Percentiles rank a stretch among this genome's conserved stretches.
Conservation (phyloP, 2,113 vertebrate species). For the Theropithecus gelada region DNA sequence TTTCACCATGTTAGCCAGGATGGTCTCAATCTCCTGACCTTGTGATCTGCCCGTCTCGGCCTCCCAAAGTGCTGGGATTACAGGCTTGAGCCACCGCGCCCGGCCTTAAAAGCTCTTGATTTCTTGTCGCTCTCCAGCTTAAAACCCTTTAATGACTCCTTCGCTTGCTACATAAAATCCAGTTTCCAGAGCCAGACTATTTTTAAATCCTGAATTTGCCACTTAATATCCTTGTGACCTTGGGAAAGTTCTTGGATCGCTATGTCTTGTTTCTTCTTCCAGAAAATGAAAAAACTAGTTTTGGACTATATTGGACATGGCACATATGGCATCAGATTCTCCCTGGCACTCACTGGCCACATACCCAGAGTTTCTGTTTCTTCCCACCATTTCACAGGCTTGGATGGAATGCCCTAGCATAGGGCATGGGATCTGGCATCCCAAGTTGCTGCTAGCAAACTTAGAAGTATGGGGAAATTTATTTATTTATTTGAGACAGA, state of each 20-base stretch:
- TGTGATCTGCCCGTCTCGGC: too few species aligned
- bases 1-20: too few species aligned
- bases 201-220: not conserved
- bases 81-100: too few species aligned
- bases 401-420: not conserved
- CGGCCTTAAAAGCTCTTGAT: not conserved
- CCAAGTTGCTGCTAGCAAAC: not conserved
- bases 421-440: not conserved
- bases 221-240: not conserved
- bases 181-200: conserved; percentile 26
- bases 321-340: not conserved
- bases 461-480: not conserved
- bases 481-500: too few species aligned
- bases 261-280: not conserved
- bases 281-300: not conserved
- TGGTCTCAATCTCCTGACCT: too few species aligned
- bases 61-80: too few species aligned
- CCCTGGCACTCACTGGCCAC: not conserved
- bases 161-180: not conserved
- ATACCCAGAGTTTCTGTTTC: not conserved
- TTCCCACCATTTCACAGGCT: not conserved
- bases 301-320: not conserved
- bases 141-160: not conserved
- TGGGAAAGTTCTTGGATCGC: not conserved
- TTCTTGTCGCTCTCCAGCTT: not conserved